Evolutionary conservation across 2,797 vertebrate genomes (phyloP), one percentile per base, ranked within the genome.

Genomic region (Sebastes itinus): DNA sequence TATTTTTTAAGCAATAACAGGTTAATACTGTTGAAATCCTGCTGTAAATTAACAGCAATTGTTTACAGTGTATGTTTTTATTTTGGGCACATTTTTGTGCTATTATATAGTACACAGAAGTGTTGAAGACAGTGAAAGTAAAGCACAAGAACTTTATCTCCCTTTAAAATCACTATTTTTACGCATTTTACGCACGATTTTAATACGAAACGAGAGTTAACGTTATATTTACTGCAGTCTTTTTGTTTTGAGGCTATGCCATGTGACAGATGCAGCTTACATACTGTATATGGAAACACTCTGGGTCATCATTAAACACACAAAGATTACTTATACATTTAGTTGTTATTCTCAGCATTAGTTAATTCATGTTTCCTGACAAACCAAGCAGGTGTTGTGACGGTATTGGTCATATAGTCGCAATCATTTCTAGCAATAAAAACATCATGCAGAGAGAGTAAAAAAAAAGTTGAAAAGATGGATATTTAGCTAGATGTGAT

Each of bases 211-310:
- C 6, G 20, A 86, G 16, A 82, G 60, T 82, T 93, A 90, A 95
- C 96, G 93, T 94, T 95, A 96, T 94, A 95, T 94, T 96, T 93
- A 95, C 93, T 95, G 95, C 95, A 96, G 96, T 93, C 90, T 95
- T 96, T 82, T 52, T 38, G 95, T 96, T 95, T 95, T 96, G 96
- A 97, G 95, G 88, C 96, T 96, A 97, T 97, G 97, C 96, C 95
- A 92, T 78, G 94, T 96, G 83, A 96, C 95, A 96, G 95, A 96
- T 96, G 96, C 94, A 96, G 94, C 94, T 96, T 78, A 73, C 49
- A 96, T 95, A 96, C 95, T 95, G 95, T 95, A 95, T 94, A 95
- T 85, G 78, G 74, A 46, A 73, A 86, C 83, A 88, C 74, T 90
- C 83, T 63, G 78, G 20, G 20, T 96, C 95, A 95, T 86, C 64